Base-by-base conservation (phyloP, 2,113 vertebrate species). In the Phylloscopus trochiloides region DNA sequence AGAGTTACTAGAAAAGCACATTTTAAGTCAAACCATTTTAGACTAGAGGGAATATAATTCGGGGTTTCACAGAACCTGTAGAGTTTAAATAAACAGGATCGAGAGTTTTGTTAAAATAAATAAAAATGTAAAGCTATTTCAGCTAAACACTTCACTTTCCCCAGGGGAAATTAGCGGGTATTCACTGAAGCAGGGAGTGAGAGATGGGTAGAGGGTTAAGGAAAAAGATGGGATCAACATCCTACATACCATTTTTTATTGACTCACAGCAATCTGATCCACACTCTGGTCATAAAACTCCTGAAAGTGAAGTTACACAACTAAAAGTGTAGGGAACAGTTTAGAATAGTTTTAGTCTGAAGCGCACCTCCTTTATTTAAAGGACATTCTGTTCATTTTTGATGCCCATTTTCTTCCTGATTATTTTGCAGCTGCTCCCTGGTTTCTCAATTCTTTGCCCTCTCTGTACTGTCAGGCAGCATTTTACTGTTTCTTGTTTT, bases 41-140 rank as follows among this genome's bases (percentile, higher is more conserved):
- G 71, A 90, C 90, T 63, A 50, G n/a, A 90, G 67, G 63, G 74
- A 96, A 87, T 91, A 91, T 91, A 83, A 96, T 94, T 80, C 28
- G 3, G 12, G 32, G 17, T 80, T 95, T 96, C 34, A 66, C 28
- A 72, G 87, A 95, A 86, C 48, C 38, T 68, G 59, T 51, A 43
- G 65, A 86, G 52, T 86, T 91, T 90, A 87, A 81, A 76, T 86
- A 94, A 94, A 88, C 34, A 89, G 36, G 19, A 86, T 68, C 3
- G 24, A 20, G 71, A 80, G 31, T 62, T 95, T 66, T 88, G 52
- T 91, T 83, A 76, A 89, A 92, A 92, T 84, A 96, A 95, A 95
- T 85, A 96, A 88, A 96, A 95, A 78, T 47, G 32, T 72, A 94
- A 94, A 95, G 77, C 34, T 93, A 34, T 96, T 94, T 94, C 91